Evolutionary conservation across 2,888 invertebrate genomes (phyloP).

Genomic region (Metalampra italica): DNA sequence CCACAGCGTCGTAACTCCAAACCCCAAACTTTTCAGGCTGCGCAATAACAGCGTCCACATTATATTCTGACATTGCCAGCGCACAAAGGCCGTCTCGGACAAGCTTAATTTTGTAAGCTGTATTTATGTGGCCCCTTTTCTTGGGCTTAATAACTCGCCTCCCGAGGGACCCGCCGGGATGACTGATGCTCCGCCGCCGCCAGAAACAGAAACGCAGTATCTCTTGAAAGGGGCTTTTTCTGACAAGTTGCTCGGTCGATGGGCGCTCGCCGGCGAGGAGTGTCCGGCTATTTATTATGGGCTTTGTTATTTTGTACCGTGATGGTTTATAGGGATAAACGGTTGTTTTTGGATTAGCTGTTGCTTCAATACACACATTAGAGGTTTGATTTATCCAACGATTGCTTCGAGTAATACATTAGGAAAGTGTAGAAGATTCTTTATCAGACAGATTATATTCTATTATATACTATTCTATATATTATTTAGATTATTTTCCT

Average conservation of each 20-base stretch:
- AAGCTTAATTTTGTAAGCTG: slow-evolving; percentile 32
- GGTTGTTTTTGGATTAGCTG: not conserved
- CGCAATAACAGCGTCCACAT: not conserved
- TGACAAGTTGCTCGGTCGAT: slow-evolving; percentile 14
- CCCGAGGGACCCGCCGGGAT: slow-evolving; percentile 22
- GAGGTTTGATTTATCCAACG: no score
- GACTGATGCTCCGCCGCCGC: slow-evolving; percentile 22
- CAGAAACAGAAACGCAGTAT: slow-evolving; percentile 6
- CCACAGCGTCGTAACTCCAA: not conserved
- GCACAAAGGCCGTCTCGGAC: slow-evolving; percentile 12
- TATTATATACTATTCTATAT: no score
- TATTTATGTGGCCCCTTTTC: slow-evolving; percentile 35
- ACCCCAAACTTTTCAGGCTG: not conserved
- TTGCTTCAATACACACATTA: not conserved
- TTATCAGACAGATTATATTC: no score
- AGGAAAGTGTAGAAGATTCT: no score
- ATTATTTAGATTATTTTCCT: no score
- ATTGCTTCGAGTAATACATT: no score
- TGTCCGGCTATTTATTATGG: slow-evolving; percentile 7
- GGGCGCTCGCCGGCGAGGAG: not conserved
- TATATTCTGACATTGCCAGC: slow-evolving; percentile 4
- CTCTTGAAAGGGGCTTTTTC: slow-evolving; percentile 16
- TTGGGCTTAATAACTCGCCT: slow-evolving; percentile 38
- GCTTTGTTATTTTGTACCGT: slow-evolving; percentile 1
- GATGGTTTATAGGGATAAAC: not conserved